Percentiles rank a stretch among this genome's conserved stretches.
phyloP scores from a whole-genome alignment of 2,797 vertebrate genomes.

The Chelonia mydas region DNA sequence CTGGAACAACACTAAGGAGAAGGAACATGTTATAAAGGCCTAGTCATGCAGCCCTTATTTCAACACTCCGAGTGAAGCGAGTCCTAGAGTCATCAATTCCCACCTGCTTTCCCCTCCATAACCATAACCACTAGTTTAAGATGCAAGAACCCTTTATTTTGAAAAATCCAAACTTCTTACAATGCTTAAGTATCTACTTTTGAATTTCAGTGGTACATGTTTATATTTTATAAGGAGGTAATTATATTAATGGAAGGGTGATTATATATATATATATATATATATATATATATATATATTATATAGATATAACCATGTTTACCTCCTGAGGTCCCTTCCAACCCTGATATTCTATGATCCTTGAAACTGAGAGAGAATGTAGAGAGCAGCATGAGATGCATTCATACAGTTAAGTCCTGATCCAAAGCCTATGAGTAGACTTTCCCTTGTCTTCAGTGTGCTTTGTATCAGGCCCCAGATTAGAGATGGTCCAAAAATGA shows the following conservation, averaged over 20 bases:
- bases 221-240: background rate
- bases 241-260: background rate
- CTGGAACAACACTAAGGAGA: background rate
- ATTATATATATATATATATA: background rate
- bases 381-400: rapidly evolving
- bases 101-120: background rate
- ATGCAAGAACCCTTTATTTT: background rate
- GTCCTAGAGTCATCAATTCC: background rate
- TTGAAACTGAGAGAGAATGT: background rate
- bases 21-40: background rate
- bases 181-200: background rate
- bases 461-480: background rate
- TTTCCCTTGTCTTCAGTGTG: background rate
- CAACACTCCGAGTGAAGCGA: background rate
- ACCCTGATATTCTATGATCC: too few species aligned
- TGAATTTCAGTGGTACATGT: background rate
- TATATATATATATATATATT: too few species aligned
- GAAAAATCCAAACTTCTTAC: background rate
- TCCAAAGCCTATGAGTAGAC: background rate
- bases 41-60: background rate
- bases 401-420: background rate
- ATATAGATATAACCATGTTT: background rate
- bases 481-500: background rate
- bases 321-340: too few species aligned
- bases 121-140: background rate